These are phyloP conservation scores for Oxycera nigricornis DNA, from an alignment of 2,888 invertebrate genomes.

Conservation along the genomic window DNA sequence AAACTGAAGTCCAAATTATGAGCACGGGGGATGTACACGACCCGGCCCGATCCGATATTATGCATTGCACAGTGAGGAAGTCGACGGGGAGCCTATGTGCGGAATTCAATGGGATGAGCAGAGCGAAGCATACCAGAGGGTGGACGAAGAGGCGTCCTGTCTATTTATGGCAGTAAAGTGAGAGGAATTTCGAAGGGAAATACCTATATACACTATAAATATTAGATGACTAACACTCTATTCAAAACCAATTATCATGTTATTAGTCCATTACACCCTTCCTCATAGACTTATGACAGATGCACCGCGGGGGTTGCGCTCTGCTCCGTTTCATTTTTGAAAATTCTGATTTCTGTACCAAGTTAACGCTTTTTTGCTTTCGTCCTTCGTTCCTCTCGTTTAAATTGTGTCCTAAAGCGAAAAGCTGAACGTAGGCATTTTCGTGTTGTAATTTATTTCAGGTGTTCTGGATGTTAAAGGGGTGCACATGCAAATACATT, in stretches of 20 bases:
- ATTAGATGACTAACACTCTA: conserved; percentile 30
- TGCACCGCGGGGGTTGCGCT: conserved; percentile 1
- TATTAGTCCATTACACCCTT: conserved; percentile 14
- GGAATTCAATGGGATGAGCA: conserved; percentile 25
- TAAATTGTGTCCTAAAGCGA: no score
- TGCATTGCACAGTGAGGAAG: conserved; percentile 16
- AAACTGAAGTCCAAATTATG: conserved; percentile 17
- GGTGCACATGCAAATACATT: no score
- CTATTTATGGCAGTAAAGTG: conserved; percentile 27
- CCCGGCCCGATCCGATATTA: background rate
- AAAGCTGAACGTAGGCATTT: no score
- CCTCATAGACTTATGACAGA: background rate
- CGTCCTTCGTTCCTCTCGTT: no score
- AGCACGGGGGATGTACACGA: background rate
- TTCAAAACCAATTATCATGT: conserved; percentile 16
- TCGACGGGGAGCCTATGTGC: background rate
- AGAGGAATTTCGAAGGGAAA: conserved; percentile 21
- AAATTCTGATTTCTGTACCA: no score
- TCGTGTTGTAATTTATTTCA: no score
- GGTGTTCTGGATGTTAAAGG: no score
- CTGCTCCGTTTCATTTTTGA: no score
- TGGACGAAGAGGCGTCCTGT: conserved; percentile 1
- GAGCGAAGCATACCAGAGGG: no score
- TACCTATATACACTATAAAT: conserved; percentile 19
- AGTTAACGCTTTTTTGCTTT: no score